phyloP scores from a whole-genome alignment of 1,140 invertebrate species.

The Matsumurasca onukii region DNA sequence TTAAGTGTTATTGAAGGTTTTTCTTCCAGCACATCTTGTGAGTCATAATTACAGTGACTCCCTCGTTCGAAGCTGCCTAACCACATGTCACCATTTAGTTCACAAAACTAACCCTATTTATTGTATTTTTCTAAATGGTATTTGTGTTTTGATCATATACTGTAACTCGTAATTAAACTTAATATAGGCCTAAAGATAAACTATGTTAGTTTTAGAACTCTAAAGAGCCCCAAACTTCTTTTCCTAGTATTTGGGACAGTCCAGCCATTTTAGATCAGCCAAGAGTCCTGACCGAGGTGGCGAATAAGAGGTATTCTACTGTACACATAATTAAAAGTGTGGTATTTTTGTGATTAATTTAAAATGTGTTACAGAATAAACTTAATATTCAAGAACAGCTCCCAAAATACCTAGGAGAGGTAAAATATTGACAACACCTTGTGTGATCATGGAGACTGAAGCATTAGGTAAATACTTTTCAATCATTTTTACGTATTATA shows the following conservation, averaged over 20 bases:
- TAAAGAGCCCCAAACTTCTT: background rate
- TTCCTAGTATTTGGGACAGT: background rate
- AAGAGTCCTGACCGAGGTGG: background rate
- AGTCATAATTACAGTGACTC: no score
- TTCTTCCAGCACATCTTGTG: no score
- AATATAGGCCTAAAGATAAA: background rate
- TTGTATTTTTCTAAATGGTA: no score
- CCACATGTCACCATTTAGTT: no score
- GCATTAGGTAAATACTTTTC: slow-evolving; percentile 63
- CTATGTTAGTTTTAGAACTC: no score
- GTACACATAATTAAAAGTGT: background rate
- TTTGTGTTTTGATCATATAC: background rate
- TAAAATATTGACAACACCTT: slow-evolving; percentile 91
- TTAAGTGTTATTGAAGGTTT: no score
- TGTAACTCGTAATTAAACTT: background rate
- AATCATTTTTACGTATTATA: no score
- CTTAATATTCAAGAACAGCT: slow-evolving; percentile 90
- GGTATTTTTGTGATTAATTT: background rate
- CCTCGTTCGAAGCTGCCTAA: no score
- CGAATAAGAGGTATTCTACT: background rate
- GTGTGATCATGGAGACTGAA: slow-evolving; percentile 88
- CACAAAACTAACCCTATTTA: no score
- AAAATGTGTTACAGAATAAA: slow-evolving; percentile 67
- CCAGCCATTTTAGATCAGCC: no score
- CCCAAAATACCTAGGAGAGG: slow-evolving; percentile 83